These are phyloP conservation scores for Diarsia rubi DNA, from an alignment of 2,888 invertebrate species.

Conservation along the genomic window DNA sequence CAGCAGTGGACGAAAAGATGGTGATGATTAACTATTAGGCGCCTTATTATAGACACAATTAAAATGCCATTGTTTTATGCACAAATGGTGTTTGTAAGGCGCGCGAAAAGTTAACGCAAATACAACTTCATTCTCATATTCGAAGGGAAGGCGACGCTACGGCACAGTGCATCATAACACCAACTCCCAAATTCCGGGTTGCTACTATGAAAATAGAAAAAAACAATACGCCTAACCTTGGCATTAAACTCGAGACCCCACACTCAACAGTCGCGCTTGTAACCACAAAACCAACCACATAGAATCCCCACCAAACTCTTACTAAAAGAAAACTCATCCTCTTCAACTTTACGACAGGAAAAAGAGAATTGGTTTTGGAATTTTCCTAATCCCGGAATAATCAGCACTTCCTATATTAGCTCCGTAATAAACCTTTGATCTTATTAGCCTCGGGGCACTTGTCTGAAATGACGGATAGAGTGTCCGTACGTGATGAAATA, in stretches of 20 bases:
- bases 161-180: neutral
- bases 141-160: neutral
- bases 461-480: conserved; percentile 75
- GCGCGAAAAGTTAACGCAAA: rapidly evolving
- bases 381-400: conserved; percentile 22
- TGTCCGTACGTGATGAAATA: conserved; percentile 73
- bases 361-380: conserved; percentile 1
- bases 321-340: neutral
- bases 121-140: neutral
- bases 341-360: neutral
- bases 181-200: neutral
- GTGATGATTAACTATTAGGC: too few species aligned
- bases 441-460: conserved; percentile 57
- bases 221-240: neutral
- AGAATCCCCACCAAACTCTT: neutral
- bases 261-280: neutral
- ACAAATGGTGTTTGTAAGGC: too few species aligned
- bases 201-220: neutral
- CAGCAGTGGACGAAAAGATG: neutral
- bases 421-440: conserved; percentile 51
- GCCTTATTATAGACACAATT: too few species aligned
- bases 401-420: conserved; percentile 37
- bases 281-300: neutral
- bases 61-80: too few species aligned
- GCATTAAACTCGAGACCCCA: neutral